phyloP scores from a whole-genome alignment of 2,888 invertebrate species.

The Hanleya hanleyi region DNA sequence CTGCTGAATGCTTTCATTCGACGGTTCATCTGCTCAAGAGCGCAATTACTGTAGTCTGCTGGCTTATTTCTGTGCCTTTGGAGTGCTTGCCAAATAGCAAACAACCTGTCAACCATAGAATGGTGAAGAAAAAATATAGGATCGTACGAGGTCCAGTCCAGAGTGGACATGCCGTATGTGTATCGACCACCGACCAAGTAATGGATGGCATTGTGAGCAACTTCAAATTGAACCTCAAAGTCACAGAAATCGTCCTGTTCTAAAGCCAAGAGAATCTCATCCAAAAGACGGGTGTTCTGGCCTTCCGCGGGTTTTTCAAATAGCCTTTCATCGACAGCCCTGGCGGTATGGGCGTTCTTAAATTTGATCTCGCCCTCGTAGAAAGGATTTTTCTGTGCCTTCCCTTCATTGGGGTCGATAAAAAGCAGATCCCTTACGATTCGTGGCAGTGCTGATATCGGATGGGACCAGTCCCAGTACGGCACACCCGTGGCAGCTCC shows the following conservation, averaged over 20 bases:
- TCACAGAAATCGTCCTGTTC: conserved; percentile 19
- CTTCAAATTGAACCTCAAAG: conserved; percentile 21
- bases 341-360: conserved; percentile 28
- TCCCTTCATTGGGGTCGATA: conserved; percentile 34
- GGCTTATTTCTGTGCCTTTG: conserved; percentile 28
- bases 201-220: conserved; percentile 35
- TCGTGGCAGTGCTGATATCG: conserved; percentile 27
- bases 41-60: conserved; percentile 17
- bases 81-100: conserved; percentile 37
- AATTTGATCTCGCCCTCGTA: conserved; percentile 32
- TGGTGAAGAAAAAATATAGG: conserved; percentile 41
- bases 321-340: conserved; percentile 38
- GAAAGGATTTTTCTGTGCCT: conserved; percentile 39
- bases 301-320: conserved; percentile 28
- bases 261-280: conserved; percentile 12
- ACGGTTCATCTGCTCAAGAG: conserved; percentile 14
- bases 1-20: conserved; percentile 20
- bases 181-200: conserved; percentile 29
- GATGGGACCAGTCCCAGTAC: conserved; percentile 45
- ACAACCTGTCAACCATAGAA: conserved; percentile 36
- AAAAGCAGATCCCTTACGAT: conserved; percentile 21
- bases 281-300: conserved; percentile 7
- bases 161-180: conserved; percentile 33
- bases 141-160: conserved; percentile 39
- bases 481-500: conserved; percentile 40